Base-by-base conservation (phyloP, 2,888 invertebrate genomes). In the Bhutanitis thaidina region DNA sequence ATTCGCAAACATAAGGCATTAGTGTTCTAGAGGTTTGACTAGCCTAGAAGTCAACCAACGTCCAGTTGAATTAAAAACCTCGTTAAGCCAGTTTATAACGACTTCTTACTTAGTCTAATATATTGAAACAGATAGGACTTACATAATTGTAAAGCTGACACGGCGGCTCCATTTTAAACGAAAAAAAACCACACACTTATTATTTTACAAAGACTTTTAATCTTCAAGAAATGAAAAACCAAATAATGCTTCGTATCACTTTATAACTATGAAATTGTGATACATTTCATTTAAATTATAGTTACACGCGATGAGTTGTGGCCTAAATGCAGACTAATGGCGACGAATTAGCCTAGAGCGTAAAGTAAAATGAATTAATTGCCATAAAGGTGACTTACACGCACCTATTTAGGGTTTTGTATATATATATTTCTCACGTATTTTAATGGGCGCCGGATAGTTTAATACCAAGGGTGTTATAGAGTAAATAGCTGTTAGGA, bases 131-230 rank as follows among this genome's bases (percentile, higher is more conserved):
- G 12, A 27, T 40, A 35, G 15, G 16, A 58, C 60, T 56, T 47
- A 60, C 60, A 39, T 60, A 59, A 54, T 58, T 54, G 37, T 62
- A 57, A 1, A 61, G 54, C 12, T 53, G 60, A 41, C 51, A 46
- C n/a, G 51, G 46, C 14, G 49, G 43, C 10, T 49, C 47, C 57
- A 59, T 61, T 27, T 43, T 40, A 15, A 36, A 44, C 29, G 13
- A 35, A 15, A 12, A 15, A 48, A 39, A 52, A 52, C 30, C 10
- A 36, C 20, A 49, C 32, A 20, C 32, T 43, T 10, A 32, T 37
- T 37, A 16, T 37, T 29, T 27, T 39, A 25, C 34, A 20, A 20
- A 3, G 20, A 20, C 20, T 20, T 20, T 20, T n/a, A n/a, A n/a
- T n/a, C n/a, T 20, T 5, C 20, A 20, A 20, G 20, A 20, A 20